A percentile compares a stretch with the other conserved stretches of the same genome.
Conservation (phyloP, 2,888 invertebrate species). For the Dicyrtoma fusca region DNA sequence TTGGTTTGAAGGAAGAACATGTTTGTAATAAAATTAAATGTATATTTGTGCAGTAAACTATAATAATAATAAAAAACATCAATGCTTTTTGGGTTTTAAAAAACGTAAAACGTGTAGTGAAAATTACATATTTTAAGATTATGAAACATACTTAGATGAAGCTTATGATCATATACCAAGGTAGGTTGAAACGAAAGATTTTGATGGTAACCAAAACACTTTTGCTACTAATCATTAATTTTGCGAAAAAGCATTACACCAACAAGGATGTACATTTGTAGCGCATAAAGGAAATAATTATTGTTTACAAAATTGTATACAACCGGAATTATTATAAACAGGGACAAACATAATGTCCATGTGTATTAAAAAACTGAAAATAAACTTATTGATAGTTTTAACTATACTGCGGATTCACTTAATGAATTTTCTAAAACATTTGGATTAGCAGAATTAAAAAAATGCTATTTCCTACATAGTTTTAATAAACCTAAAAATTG, state of each 20-base stretch:
- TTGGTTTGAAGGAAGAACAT: neutral
- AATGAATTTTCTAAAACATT: conserved; percentile 1
- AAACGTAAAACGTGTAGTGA: neutral
- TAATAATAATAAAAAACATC: neutral
- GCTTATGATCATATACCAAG: neutral
- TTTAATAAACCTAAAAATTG: no score
- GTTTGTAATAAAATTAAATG: no score
- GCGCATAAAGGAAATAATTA: conserved; percentile 1
- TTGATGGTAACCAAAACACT: neutral
- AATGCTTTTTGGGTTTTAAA: neutral
- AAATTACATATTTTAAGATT: neutral
- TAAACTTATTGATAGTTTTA: neutral
- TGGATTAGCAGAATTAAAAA: neutral
- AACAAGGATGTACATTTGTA: neutral
- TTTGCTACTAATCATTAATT: neutral
- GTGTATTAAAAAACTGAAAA: no score
- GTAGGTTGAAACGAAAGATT: neutral
- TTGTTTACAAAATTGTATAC: neutral
- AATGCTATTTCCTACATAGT: neutral
- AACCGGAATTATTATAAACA: neutral
- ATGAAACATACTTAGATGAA: neutral
- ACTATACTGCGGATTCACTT: neutral
- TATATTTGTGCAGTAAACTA: no score
- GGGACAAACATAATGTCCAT: neutral
- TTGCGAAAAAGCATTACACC: neutral